A percentile compares a stretch with the other conserved stretches of the same genome.
Evolutionary conservation across 2,113 vertebrate species (phyloP).

Genomic region (Cisticola juncidis): DNA sequence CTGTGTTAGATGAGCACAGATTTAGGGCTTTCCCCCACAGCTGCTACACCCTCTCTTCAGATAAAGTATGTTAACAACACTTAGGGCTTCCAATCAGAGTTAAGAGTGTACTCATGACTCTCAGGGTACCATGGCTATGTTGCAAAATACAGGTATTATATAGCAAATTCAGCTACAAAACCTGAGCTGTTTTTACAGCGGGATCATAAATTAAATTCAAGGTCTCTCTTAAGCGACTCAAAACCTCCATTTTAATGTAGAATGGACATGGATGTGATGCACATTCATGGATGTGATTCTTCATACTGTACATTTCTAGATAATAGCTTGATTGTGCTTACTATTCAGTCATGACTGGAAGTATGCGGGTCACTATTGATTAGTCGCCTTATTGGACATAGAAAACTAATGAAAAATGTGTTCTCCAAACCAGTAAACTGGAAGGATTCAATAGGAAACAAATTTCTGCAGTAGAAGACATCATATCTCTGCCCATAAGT

Average conservation of each 20-base stretch:
- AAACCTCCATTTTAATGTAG: background rate
- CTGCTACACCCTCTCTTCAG: background rate
- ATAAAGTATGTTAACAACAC: background rate
- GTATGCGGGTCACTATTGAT: background rate
- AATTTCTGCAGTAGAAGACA: background rate
- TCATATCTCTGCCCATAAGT: background rate
- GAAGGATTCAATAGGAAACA: background rate
- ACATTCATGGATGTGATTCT: background rate
- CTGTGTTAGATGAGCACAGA: background rate
- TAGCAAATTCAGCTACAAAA: slow-evolving; percentile 10
- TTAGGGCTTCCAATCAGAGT: background rate
- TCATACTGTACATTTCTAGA: background rate
- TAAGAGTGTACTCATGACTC: background rate
- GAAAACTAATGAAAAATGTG: background rate
- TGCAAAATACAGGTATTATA: background rate
- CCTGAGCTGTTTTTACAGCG: slow-evolving; percentile 6
- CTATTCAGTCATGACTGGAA: background rate
- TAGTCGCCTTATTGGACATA: background rate
- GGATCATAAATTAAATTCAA: slow-evolving; percentile 13
- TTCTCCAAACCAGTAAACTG: background rate
- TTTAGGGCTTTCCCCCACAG: background rate
- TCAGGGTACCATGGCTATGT: background rate
- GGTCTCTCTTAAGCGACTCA: background rate
- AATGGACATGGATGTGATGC: background rate
- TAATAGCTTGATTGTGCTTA: background rate